Evolutionary conservation across 2,888 invertebrate species (phyloP), one percentile per base, ranked within the genome.

Genomic region (Perizoma flavofasciatum): DNA sequence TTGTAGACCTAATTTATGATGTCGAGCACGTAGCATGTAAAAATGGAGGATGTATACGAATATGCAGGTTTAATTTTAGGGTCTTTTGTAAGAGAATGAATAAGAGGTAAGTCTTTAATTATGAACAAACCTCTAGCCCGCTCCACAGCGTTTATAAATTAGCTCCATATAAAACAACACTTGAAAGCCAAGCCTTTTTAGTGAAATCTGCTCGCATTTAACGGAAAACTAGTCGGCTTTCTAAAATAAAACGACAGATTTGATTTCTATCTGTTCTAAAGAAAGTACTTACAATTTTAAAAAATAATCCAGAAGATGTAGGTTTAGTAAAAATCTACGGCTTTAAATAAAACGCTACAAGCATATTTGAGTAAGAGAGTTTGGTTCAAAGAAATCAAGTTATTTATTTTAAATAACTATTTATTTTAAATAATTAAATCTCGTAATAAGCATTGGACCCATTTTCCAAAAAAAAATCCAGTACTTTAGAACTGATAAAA

Each of bases 1-100:
- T 85, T 85, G 84, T 85, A 81, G 76, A 82, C 79, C 83, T 87
- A 86, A 88, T 87, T 86, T 86, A 87, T 85, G 83, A 84, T 84
- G 80, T 82, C 71, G 78, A 74, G 78, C 84, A 80, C 81, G 83
- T 79, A 82, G 73, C 81, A 77, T 80, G 81, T 81, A 84, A 85
- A 84, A 83, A 84, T 82, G 74, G 79, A 72, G 75, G 79, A 80
- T 81, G 77, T 82, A 74, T 78, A 83, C 82, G 85, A 86, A 85
- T 85, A 86, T 86, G 83, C 81, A 85, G 83, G 81, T 85, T 86
- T 86, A 85, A 86, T 86, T 85, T 83, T 77, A 83, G 81, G 75
- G 79, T 71, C 83, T 83, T 85, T 85, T 85, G 82, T 84, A 80
- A 75, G 78, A 74, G 83, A 81, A 83, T 83, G 82, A 82, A 84